Base-by-base conservation (phyloP, 2,113 vertebrate genomes). In the Uria lomvia region DNA sequence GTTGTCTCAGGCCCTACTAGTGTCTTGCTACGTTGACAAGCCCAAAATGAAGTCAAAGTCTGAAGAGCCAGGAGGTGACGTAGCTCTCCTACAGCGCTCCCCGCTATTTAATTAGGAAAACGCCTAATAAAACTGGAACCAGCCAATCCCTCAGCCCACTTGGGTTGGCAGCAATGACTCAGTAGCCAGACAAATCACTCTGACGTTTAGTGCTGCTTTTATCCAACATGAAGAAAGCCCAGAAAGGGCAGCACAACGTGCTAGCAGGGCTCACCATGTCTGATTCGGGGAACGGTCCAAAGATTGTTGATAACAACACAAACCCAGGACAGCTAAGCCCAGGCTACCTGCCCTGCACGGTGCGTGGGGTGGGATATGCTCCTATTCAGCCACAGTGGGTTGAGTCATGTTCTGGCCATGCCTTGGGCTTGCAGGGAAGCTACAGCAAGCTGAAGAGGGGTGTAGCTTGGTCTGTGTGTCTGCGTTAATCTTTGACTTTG, bases 181-280 rank as follows among this genome's bases (percentile, higher is more conserved):
- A 58, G 8, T 11, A 89, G 23, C n/a, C 52, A 50, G 12, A n/a
- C 0, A 30, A 32, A 52, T 18, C 0, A 0, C 45, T 67, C 52
- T 43, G 66, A 20, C 18, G 20, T 55, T 38, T n/a, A 38, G 13
- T 43, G 30, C 6, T 76, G 29, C 26, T 55, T 86, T 91, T 12
- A 56, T 66, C 26, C 58, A 40, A 1, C 40, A 36, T 1, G 3
- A 26, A 75, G 58, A 24, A 79, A 84, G 18, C 15, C 52, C 36
- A 78, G 26, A 43, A 9, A 5, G 16, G n/a, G 34, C 18, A 85
- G 21, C 21, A n/a, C 9, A 40, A 3, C 0, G 1, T 53, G 14
- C 11, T 45, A 9, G 22, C 11, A 4, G 18, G 26, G 53, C 21
- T 88, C 21, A 11, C n/a, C 7, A 16, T 2, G 29, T 32, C 26